Evolutionary conservation across 2,113 vertebrate species (phyloP), one percentile per base, ranked within the genome.

Genomic region (Rhynchomys soricoides): DNA sequence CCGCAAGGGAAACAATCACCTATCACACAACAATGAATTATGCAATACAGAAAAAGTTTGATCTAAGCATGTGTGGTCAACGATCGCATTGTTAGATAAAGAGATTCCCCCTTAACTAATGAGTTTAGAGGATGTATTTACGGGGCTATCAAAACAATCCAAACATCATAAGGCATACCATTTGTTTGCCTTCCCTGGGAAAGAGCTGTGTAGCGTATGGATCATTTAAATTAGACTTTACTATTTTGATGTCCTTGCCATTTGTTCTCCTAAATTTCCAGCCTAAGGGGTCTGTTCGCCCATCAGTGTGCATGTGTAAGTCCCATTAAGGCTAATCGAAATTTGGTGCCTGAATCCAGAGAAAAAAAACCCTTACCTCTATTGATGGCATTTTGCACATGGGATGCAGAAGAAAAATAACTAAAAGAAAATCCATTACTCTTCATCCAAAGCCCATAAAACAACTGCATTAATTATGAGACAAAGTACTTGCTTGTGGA

Each of bases 281-380:
- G 95, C 75, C 93, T 97, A 52, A 94, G 97, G 97, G 97, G 94
- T 96, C 97, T 90, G 89, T 62, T 95, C 85, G 94, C 90, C 81
- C 98, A 89, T 95, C 29, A 52, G 3, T 90, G 96, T 95, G 74
- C 98, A 97, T 96, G 91, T 95, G 74, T 96, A 96, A 97, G 96
- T 97, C 90, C 95, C 97, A 98, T 98, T 98, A 97, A 96, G 94
- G 96, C 95, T 97, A 97, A 97, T 96, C 90, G 97, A 96, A 98
- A 98, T 98, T 97, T 87, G 97, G 93, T 8, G 40, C 93, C 95
- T 97, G 97, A 97, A 90, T 98, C 97, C 91, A 95, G 90, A 97
- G 96, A 97, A 98, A 98, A 97, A 97, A 68, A 68, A 34, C 31
- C 31, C 97, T 97, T 95, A 71, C 96, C 97, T 97, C 96, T 82